Conservation (phyloP, 2,113 vertebrate species). For the Fukomys damarensis region DNA sequence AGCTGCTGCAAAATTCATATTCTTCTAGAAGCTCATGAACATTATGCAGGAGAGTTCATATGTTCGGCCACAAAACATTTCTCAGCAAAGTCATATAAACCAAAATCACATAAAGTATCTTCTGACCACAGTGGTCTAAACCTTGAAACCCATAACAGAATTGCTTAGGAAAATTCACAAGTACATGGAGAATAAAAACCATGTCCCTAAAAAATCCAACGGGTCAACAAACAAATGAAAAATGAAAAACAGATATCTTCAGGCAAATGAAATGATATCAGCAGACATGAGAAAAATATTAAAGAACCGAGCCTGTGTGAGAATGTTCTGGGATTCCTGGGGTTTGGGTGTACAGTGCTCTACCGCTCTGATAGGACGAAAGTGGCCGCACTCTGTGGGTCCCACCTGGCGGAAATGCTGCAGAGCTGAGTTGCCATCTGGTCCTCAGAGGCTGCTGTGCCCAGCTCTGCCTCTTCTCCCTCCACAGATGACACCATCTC, state of each 20-base stretch:
- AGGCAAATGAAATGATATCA: not conserved
- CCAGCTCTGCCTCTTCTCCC: not conserved
- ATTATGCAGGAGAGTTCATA: too few relatives aligned
- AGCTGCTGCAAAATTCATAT: too few relatives aligned
- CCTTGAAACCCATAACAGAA: too few relatives aligned
- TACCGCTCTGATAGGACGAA: not conserved
- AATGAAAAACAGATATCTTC: not conserved
- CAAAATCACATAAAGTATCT: too few relatives aligned
- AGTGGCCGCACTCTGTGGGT: rapidly evolving
- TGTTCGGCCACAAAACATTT: too few relatives aligned
- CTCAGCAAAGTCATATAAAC: too few relatives aligned
- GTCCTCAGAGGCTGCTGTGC: not conserved
- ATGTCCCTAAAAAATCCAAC: not conserved
- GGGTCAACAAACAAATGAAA: not conserved
- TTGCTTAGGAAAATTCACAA: too few relatives aligned
- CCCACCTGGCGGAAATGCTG: not conserved
- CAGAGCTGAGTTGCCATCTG: rapidly evolving
- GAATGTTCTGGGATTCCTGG: not conserved
- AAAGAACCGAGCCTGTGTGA: not conserved
- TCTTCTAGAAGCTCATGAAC: too few relatives aligned
- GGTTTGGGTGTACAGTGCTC: rapidly evolving
- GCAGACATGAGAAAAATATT: not conserved
- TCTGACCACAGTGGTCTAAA: too few relatives aligned
- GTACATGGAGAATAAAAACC: too few relatives aligned
- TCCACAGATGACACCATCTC: rapidly evolving